phyloP scores from a whole-genome alignment of 2,888 invertebrate species.

The Lasioglossum leucozonium region DNA sequence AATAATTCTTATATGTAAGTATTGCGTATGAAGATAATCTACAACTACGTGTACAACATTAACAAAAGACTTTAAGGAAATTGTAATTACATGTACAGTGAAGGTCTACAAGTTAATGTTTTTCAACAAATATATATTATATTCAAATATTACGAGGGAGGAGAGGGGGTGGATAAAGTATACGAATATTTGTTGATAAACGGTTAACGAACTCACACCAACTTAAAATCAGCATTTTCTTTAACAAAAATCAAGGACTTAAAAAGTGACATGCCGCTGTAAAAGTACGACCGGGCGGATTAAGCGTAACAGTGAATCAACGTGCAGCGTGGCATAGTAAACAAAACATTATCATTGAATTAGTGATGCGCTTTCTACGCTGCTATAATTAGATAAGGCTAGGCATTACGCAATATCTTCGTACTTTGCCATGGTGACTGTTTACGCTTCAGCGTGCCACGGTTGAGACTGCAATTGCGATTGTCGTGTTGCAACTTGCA shows the following conservation, averaged over 20 bases:
- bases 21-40: not conserved
- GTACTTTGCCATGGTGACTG: constrained; percentile 83
- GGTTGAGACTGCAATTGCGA: constrained; percentile 29
- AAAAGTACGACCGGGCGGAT: constrained; percentile 19
- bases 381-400: constrained; percentile 78
- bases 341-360: constrained; percentile 74
- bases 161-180: not conserved
- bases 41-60: not conserved
- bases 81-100: not conserved
- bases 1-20: not conserved
- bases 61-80: not conserved
- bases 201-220: constrained; percentile 73
- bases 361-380: constrained; percentile 58
- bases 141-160: not conserved
- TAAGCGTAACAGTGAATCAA: constrained; percentile 43
- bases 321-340: constrained; percentile 67
- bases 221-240: constrained; percentile 78
- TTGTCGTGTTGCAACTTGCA: constrained; percentile 29
- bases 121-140: not conserved
- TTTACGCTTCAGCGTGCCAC: constrained; percentile 54
- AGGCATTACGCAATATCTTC: constrained; percentile 76
- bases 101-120: constrained; percentile 1
- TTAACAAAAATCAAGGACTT: constrained; percentile 74
- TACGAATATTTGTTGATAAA: not conserved
- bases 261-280: constrained; percentile 76